Base-by-base conservation (phyloP, 2,113 vertebrate species). In the Piprites chloris region DNA sequence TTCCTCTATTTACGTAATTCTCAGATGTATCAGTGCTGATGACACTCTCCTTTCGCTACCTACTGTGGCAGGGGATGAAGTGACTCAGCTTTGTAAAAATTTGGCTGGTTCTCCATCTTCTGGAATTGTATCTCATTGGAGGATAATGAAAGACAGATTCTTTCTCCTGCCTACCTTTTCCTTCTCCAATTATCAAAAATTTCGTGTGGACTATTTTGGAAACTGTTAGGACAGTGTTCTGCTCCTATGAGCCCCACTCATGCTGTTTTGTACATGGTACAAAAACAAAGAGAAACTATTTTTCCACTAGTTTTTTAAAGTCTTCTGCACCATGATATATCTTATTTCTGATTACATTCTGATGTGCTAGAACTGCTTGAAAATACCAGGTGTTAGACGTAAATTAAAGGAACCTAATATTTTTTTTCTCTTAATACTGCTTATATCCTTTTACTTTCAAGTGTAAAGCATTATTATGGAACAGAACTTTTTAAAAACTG, bases 191-290 rank as follows among this genome's bases (percentile, higher is more conserved):
- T 77, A 74, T 53, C 68, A 32, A 82, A 81, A 91, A 58, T 3
- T 20, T 23, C 30, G 0, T 14, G 1, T 72, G 42, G 20, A 59
- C 10, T 81, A 20, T 72, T 91, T 75, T 59, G 35, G 22, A 89
- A 95, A 59, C 33, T n/a, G 2, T 47, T 78, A 35, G 7, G 23
- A 39, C 15, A 63, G 8, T 37, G 14, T 3, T 74, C 8, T 1
- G 0, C 42, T 87, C 21, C 47, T 62, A 4, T 37, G 9, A 55
- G 21, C 6, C 8, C 14, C 6, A n/a, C 17, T 68, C 39, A n/a
- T 2, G 3, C 3, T 1, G 1, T 9, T 28, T 76, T 73, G 20
- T 18, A 76, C 12, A 21, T 32, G 1, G 2, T 55, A 37, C 55
- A 49, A 82, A 92, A 0, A 0, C 17, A 89, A 32, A 17, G 22